Evolutionary conservation across 2,113 vertebrate species (phyloP), one percentile per base, ranked within the genome.

Genomic region (Plecotus auritus): DNA sequence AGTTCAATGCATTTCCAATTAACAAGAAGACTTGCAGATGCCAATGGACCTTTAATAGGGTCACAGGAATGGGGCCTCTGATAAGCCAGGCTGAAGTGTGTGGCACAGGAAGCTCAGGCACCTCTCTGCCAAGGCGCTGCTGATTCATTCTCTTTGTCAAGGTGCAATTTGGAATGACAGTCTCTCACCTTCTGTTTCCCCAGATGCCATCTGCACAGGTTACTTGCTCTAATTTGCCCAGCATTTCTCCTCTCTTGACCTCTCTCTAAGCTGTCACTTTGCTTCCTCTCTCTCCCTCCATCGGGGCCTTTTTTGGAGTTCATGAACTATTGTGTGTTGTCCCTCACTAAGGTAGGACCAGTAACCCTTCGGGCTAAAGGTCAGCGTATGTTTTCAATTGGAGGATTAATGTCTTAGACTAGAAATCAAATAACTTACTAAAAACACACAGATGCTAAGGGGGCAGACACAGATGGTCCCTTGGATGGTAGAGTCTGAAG

Each of bases 191-290:
- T 96, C 95, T 89, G 82, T 85, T 93, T 93, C 96, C 91, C 82
- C 64, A 93, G 95, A 91, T 97, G 97, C 94, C 93, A 94, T 90
- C 88, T 93, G 96, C 94, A 97, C 97, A 96, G 90, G 97, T 95
- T 91, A 92, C 91, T 91, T 94, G 90, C 84, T 96, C 85, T 82
- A 69, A 96, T 95, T 95, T 91, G 74, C 95, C 69, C 23, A n/a
- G 81, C 28, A 14, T 78, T 90, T 92, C 77, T 92, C 67, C 81
- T 66, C 95, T 72, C 51, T 76, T 40, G 1, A 73, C 74, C 92
- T 85, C 86, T 95, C 69, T 45, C 64, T 64, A 72, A 78, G 12
- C 49, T 74, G 89, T 90, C 92, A 92, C n/a, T 73, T 88, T 42
- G 77, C 81, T 87, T 61, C n/a, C 61, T 74, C 64, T 83, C 22